These are phyloP conservation scores for Apteryx mantelli DNA, from an alignment of 2,113 vertebrate genomes.

Conservation along the genomic window DNA sequence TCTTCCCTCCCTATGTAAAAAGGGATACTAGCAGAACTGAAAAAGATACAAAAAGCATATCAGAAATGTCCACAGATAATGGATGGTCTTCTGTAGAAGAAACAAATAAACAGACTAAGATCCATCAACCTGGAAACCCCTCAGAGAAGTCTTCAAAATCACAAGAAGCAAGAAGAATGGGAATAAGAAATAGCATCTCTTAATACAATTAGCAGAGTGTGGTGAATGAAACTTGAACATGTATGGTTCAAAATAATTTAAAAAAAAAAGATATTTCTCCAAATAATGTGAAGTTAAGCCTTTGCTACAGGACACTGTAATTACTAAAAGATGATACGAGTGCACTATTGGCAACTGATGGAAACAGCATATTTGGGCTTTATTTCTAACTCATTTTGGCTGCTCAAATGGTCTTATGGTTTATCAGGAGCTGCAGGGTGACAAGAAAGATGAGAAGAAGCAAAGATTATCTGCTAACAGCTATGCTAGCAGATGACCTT, in stretches of 20 bases:
- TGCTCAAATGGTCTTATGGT: background rate
- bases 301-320: background rate
- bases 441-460: background rate
- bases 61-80: background rate
- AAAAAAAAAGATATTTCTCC: background rate
- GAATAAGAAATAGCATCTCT: background rate
- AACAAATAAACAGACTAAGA: background rate
- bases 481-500: background rate
- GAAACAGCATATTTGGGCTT: background rate
- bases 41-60: background rate
- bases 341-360: background rate
- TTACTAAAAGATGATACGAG: background rate
- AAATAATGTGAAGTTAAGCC: background rate
- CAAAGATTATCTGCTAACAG: background rate
- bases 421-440: background rate
- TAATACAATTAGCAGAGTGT: background rate
- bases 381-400: background rate
- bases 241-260: background rate
- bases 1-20: background rate
- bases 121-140: background rate
- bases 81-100: background rate
- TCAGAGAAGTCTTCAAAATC: background rate
- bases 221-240: background rate
- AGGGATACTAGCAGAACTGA: background rate
- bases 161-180: background rate